Evolutionary conservation across 2,888 invertebrate genomes (phyloP), one percentile per base, ranked within the genome.

Genomic region (Metacarcinus magister): DNA sequence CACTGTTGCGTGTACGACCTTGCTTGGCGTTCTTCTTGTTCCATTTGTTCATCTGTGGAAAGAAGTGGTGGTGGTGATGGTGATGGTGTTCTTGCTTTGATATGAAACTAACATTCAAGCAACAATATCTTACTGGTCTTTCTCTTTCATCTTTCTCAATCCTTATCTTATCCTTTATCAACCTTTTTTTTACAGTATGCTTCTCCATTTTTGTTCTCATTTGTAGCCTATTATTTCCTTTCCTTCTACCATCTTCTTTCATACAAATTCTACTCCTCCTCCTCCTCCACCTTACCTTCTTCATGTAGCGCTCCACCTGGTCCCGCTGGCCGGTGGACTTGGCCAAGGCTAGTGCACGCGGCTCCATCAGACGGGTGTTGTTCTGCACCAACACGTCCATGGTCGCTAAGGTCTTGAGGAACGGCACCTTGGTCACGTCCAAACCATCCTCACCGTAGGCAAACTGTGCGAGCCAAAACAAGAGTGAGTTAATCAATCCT

Each of bases 391-490:
- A 98, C 97, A 99, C 99, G 32, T 98, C 98, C 67, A 99, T 98
- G 19, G 96, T 96, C 97, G 99, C 98, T 94, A 98, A 98, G 82
- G 98, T 97, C 94, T 98, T 98, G 23, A 99, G 98, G 97, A 99
- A 99, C 97, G 99, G 98, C 0, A 99, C 98, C 97, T 99, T 99
- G 0, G 98, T 98, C 92, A 99, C 98, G 97, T 99, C 99, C 97
- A 99, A 98, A 0, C 99, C 99, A 97, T 99, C 99, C 98, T 99
- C 99, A 0, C 99, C 99, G 97, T 99, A 99, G 32, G 98, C 98
- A 97, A 99, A 99, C 98, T 98, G 97, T 90, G 44, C 39, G 5
- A 93, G 28, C 13, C 67, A 23, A 23, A 16, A 44, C 23, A 46
- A 46, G 46, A 91, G 48, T 10, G 23, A 91, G 13, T 10, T 91